These are phyloP conservation scores for Halichondria panicea DNA, from an alignment of 37 sponge, comb jelly and placozoan species.

Conservation along the genomic window DNA sequence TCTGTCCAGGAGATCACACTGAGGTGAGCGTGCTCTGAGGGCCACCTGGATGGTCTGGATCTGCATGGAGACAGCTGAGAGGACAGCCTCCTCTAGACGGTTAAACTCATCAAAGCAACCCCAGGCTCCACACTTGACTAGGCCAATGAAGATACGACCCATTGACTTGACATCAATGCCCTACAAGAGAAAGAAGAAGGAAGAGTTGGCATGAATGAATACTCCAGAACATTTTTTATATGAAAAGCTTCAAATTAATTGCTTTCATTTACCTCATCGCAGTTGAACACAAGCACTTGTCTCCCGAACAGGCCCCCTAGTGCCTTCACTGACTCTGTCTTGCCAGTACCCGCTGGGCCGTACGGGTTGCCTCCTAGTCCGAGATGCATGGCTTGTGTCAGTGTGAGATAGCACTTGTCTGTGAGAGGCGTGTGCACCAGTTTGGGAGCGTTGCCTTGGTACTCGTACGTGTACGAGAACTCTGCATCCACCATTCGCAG, in stretches of 20 bases:
- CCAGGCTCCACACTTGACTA: conserved; percentile 99
- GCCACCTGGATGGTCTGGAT: conserved; percentile 96
- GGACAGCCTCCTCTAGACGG: conserved; percentile 95
- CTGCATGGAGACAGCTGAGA: conserved; percentile 98
- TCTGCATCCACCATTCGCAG: conserved; percentile 93
- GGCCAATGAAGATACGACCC: conserved; percentile 97
- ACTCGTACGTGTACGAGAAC: conserved; percentile 96
- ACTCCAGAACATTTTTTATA: background rate
- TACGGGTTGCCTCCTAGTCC: conserved; percentile 99
- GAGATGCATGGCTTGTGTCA: conserved; percentile 96
- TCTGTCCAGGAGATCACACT: conserved; percentile 70
- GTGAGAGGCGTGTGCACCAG: conserved; percentile 99
- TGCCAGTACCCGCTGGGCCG: conserved; percentile 99
- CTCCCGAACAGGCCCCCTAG: conserved; percentile 94
- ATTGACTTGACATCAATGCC: conserved; percentile 98
- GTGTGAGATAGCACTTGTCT: conserved; percentile 98
- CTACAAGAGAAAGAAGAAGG: conserved; percentile 17
- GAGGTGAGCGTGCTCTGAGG: conserved; percentile 50
- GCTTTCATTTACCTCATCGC: conserved; percentile 88
- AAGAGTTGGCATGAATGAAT: background rate
- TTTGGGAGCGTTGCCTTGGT: conserved; percentile 97
- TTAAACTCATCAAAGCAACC: conserved; percentile 99
- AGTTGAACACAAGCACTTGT: conserved; percentile 99
- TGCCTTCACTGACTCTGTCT: conserved; percentile 99
- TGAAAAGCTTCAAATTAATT: background rate